A percentile compares a stretch with the other conserved stretches of the same genome.
phyloP scores from a whole-genome alignment of 2,113 vertebrate genomes.

The Apistogramma diplotaenia region DNA sequence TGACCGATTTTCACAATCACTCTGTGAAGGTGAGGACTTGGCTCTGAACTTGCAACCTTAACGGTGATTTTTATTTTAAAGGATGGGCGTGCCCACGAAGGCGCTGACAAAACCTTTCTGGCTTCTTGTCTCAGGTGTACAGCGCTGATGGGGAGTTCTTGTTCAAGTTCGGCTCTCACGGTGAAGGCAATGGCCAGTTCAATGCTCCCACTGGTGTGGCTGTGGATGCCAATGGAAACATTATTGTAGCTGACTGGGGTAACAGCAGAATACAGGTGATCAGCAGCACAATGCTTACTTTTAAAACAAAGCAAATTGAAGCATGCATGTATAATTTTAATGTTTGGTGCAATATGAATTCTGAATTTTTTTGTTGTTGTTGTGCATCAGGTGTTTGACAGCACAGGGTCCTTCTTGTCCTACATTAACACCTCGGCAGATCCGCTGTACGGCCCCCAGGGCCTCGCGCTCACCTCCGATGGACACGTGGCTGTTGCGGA shows the following conservation, averaged over 20 bases:
- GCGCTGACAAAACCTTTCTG: background rate
- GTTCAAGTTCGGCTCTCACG: constrained; percentile 95
- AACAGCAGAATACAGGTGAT: constrained; percentile 95
- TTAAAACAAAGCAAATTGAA: background rate
- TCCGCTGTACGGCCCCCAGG: constrained; percentile 93
- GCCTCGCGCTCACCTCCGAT: constrained; percentile 92
- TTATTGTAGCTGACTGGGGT: constrained; percentile 97
- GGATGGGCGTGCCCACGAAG: background rate
- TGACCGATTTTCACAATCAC: constrained; percentile 98
- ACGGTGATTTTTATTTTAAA: background rate
- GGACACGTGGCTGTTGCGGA: constrained; percentile 95
- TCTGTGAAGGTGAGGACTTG: constrained; percentile 88
- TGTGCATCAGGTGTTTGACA: constrained; percentile 90
- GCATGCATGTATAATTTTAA: background rate
- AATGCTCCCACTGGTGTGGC: constrained; percentile 95
- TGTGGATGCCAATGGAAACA: constrained; percentile 91
- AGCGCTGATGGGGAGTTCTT: constrained; percentile 93
- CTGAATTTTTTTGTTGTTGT: background rate
- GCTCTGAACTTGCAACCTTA: background rate
- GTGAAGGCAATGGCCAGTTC: constrained; percentile 96
- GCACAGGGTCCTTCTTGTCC: constrained; percentile 92
- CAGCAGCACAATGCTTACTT: background rate
- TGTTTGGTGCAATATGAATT: background rate
- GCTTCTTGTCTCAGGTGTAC: constrained; percentile 83
- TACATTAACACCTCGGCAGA: constrained; percentile 97